phyloP scores from a whole-genome alignment of 2,797 vertebrate genomes.

The Rhinatrema bivittatum region DNA sequence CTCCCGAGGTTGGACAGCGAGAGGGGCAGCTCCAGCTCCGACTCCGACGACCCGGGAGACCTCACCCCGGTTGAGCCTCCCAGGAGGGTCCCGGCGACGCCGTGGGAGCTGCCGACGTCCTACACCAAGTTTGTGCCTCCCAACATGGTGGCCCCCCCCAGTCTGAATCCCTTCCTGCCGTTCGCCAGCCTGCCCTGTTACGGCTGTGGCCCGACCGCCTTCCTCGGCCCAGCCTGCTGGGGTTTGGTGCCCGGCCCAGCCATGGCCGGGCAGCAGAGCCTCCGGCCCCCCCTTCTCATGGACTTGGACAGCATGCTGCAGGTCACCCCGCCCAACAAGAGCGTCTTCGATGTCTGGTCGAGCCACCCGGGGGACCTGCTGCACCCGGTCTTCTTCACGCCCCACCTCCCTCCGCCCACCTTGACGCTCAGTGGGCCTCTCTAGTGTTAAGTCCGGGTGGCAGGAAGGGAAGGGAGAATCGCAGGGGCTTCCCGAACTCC shows the following conservation, averaged over 20 bases:
- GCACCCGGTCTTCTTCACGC: background rate
- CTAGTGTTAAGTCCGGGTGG: background rate
- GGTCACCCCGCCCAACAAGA: conserved; percentile 83
- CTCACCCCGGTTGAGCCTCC: conserved; percentile 43
- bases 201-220: conserved; percentile 33
- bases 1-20: conserved; percentile 27
- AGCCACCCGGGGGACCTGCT: conserved; percentile 29
- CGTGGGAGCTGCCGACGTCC: conserved; percentile 65
- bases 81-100: conserved; percentile 51
- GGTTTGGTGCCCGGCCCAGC: conserved; percentile 51
- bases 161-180: conserved; percentile 40
- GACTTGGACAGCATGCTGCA: conserved; percentile 77
- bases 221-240: conserved; percentile 62
- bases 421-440: background rate
- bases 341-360: conserved; percentile 67
- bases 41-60: conserved; percentile 37
- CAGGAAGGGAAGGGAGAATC: too few relatives aligned
- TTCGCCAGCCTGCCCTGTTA: conserved; percentile 55
- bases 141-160: conserved; percentile 68
- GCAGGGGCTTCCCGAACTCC: background rate
- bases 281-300: conserved; percentile 39
- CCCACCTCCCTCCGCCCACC: background rate
- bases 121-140: conserved; percentile 76
- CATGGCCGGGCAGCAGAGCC: conserved; percentile 35
- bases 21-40: conserved; percentile 27